Evolutionary conservation across 2,113 vertebrate species (phyloP).

Genomic region (Trachemys scripta): DNA sequence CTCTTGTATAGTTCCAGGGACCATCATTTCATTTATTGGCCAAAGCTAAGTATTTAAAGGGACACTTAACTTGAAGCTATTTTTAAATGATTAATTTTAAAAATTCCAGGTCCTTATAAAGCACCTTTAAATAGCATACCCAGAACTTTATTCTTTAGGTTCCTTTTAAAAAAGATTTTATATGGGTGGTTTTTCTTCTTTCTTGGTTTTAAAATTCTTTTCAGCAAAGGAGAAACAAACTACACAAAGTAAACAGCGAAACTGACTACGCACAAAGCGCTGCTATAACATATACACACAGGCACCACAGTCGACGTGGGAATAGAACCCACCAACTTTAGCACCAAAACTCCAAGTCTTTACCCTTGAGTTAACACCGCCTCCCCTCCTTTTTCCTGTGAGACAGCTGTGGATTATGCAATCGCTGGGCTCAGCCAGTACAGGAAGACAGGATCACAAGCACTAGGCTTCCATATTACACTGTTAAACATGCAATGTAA

Average conservation of each 20-base stretch:
- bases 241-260: neutral
- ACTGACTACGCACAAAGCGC: neutral
- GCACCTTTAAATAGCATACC: neutral
- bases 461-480: neutral
- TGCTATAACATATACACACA: neutral
- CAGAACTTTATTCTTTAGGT: neutral
- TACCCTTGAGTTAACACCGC: neutral
- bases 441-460: neutral
- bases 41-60: neutral
- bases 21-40: neutral
- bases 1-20: neutral
- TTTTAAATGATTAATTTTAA: neutral
- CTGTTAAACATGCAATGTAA: neutral
- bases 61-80: neutral
- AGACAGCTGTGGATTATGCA: neutral
- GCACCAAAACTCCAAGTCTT: neutral
- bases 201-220: neutral
- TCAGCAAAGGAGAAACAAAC: neutral
- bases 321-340: neutral
- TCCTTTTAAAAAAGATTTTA: neutral
- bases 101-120: neutral
- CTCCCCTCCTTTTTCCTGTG: neutral
- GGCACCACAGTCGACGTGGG: neutral
- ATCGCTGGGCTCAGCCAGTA: neutral
- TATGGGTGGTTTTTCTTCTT: neutral